phyloP scores from a whole-genome alignment of 2,888 invertebrate species.

The Epirrhoe alternata region DNA sequence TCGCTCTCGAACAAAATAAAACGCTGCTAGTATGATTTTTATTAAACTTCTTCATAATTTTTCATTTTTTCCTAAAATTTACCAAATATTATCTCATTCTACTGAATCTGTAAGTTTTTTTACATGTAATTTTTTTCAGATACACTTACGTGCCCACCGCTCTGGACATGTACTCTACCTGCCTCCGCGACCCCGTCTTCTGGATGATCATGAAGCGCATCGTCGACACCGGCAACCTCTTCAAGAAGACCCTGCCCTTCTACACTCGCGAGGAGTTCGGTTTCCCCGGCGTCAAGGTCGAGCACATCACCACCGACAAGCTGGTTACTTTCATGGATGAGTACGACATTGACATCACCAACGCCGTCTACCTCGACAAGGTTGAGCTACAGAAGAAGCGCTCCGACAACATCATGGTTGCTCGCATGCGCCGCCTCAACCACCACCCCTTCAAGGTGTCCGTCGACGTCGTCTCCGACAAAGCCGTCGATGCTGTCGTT shows the following conservation, averaged over 20 bases:
- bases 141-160: conserved; percentile 85
- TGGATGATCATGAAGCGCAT: conserved; percentile 88
- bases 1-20: too few species aligned
- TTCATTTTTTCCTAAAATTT: not conserved
- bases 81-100: not conserved
- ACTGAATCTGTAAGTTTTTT: not conserved
- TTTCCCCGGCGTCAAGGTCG: conserved; percentile 87
- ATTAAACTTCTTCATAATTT: not conserved
- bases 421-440: conserved; percentile 87
- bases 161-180: conserved; percentile 87
- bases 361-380: conserved; percentile 83
- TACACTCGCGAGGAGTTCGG: conserved; percentile 86
- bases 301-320: conserved; percentile 86
- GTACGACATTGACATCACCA: conserved; percentile 87
- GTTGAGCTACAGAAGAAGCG: conserved; percentile 77
- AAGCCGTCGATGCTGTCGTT: conserved; percentile 85
- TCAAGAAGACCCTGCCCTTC: conserved; percentile 84
- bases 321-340: conserved; percentile 89
- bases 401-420: conserved; percentile 78
- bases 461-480: conserved; percentile 84
- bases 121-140: conserved; percentile 47
- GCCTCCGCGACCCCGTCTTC: conserved; percentile 90
- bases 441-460: conserved; percentile 87
- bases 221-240: conserved; percentile 82
- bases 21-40: too few species aligned